Evolutionary conservation across 2,888 invertebrate species (phyloP), one percentile per base, ranked within the genome.

Genomic region (Dasypolia templi): DNA sequence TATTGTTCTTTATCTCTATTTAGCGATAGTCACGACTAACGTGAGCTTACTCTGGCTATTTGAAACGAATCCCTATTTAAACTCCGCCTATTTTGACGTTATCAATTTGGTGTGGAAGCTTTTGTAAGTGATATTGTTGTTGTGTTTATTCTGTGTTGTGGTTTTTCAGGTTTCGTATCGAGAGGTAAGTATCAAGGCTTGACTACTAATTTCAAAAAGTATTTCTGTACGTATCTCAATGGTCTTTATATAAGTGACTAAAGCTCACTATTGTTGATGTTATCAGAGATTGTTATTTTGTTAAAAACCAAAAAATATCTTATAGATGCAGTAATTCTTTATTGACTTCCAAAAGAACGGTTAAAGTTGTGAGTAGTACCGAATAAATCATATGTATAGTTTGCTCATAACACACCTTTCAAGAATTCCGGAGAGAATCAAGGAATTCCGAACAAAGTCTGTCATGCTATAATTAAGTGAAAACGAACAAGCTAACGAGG

Each of bases 1-100:
- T 88, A 88, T 88, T 88, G 86, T 89, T 88, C 86, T 89, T 87
- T 86, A 88, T 88, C 87, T 87, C 77, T 84, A 72, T 82, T 85
- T 85, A 82, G 68, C 69, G 76, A 85, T 83, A 88, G 81, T 82
- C 77, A 68, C 62, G 39, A 58, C 64, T 82, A 77, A 77, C 65
- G 68, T 83, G 75, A 72, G 72, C 75, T 73, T 66, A 75, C 75
- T 79, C 29, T 72, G 72, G 78, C 68, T 73, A 80, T 86, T 83
- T 76, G 68, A 66, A 64, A 74, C 68, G 79, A 56, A 77, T 75
- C 55, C 75, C 67, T 70, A 74, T 83, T 81, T 83, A 73, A 84
- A 67, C 76, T 79, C 55, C 26, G 55, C 55, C 63, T 75, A 71
- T 78, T 78, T 72, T 75, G 56, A 61, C 32, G 64, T 80, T 84